Base-by-base conservation (phyloP, 2,113 vertebrate genomes). In the Thunnus thynnus region DNA sequence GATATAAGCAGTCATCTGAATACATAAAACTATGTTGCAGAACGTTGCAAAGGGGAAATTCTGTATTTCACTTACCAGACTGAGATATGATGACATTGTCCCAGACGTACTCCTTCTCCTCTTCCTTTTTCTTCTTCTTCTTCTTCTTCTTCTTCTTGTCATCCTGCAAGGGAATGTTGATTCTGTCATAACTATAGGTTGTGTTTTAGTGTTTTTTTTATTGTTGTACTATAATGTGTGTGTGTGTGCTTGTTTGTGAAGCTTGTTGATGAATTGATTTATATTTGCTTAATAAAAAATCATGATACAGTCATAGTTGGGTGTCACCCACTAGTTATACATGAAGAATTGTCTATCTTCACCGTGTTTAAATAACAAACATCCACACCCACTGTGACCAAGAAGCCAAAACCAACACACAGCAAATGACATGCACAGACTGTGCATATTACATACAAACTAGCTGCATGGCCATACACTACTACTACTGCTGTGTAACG, bases 61-160 rank as follows among this genome's bases (percentile, higher is more conserved):
- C 10, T 20, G 5, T 18, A 10, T 52, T 62, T 50, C 10, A 76
- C 86, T 72, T 72, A 89, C 92, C 78, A 64, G 32, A 0, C 4
- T 78, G 32, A 50, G 18, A 46, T 32, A 91, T 41, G 46, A 85
- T 0, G 0, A 80, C 22, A 8, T 0, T 67, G 22, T 84, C 82
- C 56, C 76, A 80, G 41, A 86, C 18, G 0, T 66, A 71, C 25
- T 87, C 81, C 16, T 73, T 76, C 13, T 54, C 10, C 1, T 55
- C 41, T 12, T 85, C 74, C 50, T 87, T 30, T 6, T 85, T 46
- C 47, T 79, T 30, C 32, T 81, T 57, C 41, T 92, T 78, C 4
- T 88, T 82, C 25, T 88, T 72, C 14, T 88, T 90, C 17, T 88
- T 91, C 3, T 92, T 91, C 60, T 89, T 89, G 57, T 90, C 87